Base-by-base conservation (phyloP, 2,113 vertebrate genomes). In the Nyctereutes procyonoides region DNA sequence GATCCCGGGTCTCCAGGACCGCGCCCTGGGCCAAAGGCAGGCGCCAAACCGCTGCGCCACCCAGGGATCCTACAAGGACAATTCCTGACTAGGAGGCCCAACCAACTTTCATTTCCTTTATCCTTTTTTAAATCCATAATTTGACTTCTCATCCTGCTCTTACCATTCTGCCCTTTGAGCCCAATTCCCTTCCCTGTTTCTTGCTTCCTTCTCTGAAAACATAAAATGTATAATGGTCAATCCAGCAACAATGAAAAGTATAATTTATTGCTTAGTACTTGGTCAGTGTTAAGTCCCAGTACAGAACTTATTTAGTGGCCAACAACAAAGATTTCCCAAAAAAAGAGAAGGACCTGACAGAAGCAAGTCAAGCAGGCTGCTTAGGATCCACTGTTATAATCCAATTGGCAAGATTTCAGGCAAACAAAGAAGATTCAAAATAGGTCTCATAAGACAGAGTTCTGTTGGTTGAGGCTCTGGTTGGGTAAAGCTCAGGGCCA, bases 161-260 rank as follows among this genome's bases (percentile, higher is more conserved):
- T 62, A 77, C 28, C 76, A 90, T n/a, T 82, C 67, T 76, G 58
- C 19, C 26, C 76, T 93, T 91, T 51, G 35, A 79, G 56, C 28
- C 15, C 17, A 74, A 62, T 67, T 20, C 55, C 38, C 4, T 96
- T 96, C 16, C 19, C 5, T n/a, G 4, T 85, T 88, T 89, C 79
- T 91, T 88, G 1, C 20, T 95, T 85, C 82, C 77, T 97, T 94
- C 43, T 90, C 26, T 92, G 65, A 88, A 95, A 95, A 91, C 38
- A 85, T 51, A 88, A 88, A 62, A 85, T n/a, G 35, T 17, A 0
- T n/a, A 79, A 90, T 14, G 32, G 90, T 69, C 30, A 89, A 67
- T 28, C 28, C 30, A 84, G 14, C 17, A 65, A 84, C n/a, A 76
- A 63, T 12, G 22, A 43, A 90, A 65, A 90, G 84, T n/a, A 95